Percentiles rank a stretch among this genome's conserved stretches.
These are phyloP conservation scores for Hybognathus amarus DNA, from an alignment of 2,797 vertebrate species.

Conservation along the genomic window DNA sequence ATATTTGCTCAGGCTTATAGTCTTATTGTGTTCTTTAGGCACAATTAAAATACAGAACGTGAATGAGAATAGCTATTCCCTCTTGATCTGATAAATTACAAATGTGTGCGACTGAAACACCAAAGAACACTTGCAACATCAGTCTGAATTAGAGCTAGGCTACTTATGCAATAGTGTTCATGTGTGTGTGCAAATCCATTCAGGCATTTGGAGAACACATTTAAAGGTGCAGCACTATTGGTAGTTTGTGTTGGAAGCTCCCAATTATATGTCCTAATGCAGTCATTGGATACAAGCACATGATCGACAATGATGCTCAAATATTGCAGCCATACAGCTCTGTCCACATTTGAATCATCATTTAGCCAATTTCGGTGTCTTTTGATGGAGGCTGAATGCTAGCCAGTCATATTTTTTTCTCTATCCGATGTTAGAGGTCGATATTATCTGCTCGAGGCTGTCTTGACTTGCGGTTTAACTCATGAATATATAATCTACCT, in stretches of 20 bases:
- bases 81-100: constrained; percentile 72
- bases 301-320: not conserved
- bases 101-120: constrained; percentile 70
- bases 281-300: not conserved
- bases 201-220: constrained; percentile 7
- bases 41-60: constrained; percentile 66
- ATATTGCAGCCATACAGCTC: not conserved
- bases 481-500: constrained; percentile 15
- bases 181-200: constrained; percentile 32
- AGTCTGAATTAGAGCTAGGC: constrained; percentile 46
- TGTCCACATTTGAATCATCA: not conserved
- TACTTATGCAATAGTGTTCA: constrained; percentile 38
- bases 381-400: not conserved
- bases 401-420: constrained; percentile 2
- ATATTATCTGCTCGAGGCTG: constrained; percentile 26
- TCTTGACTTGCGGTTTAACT: constrained; percentile 8
- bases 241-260: not conserved
- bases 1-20: constrained; percentile 77
- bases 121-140: constrained; percentile 71
- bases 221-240: constrained; percentile 13
- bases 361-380: constrained; percentile 2
- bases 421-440: not conserved
- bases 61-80: constrained; percentile 67
- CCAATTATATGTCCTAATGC: not conserved
- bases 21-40: constrained; percentile 71